Conservation (phyloP, 2,113 vertebrate genomes). For the Cynoglossus semilaevis region DNA sequence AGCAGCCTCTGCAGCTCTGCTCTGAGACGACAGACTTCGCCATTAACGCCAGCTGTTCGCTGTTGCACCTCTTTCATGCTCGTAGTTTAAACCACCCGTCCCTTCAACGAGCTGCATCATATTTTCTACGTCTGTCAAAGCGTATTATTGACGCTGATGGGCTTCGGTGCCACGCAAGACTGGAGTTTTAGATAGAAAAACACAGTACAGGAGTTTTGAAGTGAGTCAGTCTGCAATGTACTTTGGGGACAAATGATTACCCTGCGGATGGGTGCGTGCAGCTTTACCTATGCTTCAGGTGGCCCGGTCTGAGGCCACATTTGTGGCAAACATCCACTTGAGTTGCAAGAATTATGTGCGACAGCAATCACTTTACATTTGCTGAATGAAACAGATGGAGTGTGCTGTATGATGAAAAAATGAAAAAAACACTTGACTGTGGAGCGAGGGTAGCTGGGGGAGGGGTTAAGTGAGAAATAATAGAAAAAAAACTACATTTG, state of each 20-base stretch:
- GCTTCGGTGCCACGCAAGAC: slow-evolving; percentile 53
- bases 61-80: slow-evolving; percentile 29
- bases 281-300: slow-evolving; percentile 43
- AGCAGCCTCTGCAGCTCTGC: slow-evolving; percentile 3
- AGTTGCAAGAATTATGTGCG: slow-evolving; percentile 61
- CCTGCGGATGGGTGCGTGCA: slow-evolving; percentile 23
- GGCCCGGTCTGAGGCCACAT: slow-evolving; percentile 28
- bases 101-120: slow-evolving; percentile 35
- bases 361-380: slow-evolving; percentile 76
- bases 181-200: slow-evolving; percentile 31
- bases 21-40: slow-evolving; percentile 19
- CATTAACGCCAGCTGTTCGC: slow-evolving; percentile 19
- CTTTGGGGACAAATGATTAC: slow-evolving; percentile 27
- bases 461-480: background rate
- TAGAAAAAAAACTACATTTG: slow-evolving; percentile 58
- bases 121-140: slow-evolving; percentile 53
- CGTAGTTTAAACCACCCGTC: slow-evolving; percentile 42
- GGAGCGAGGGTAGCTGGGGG: slow-evolving; percentile 19
- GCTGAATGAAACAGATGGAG: slow-evolving; percentile 67
- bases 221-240: background rate
- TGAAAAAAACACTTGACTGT: slow-evolving; percentile 46
- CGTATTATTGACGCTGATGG: slow-evolving; percentile 53
- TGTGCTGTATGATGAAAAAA: slow-evolving; percentile 44
- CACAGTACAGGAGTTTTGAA: slow-evolving; percentile 16
- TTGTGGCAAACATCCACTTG: slow-evolving; percentile 49